phyloP scores from a whole-genome alignment of 2,797 vertebrate species.

The Varecia variegata region DNA sequence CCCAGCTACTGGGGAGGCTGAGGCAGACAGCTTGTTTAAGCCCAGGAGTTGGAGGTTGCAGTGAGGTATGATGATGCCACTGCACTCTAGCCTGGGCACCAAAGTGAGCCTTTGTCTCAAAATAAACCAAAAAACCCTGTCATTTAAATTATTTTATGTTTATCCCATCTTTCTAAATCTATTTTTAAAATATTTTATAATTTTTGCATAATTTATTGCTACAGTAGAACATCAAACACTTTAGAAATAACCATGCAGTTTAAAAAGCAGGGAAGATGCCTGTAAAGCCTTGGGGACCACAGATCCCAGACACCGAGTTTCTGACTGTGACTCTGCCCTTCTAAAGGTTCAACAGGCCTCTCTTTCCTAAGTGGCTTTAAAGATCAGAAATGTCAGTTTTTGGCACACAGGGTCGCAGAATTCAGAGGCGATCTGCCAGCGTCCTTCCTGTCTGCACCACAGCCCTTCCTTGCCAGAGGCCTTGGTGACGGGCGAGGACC shows the following conservation, averaged over 20 bases:
- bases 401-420: not conserved
- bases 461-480: no score
- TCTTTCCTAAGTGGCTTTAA: not conserved
- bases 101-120: no score
- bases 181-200: not conserved
- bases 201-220: not conserved
- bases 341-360: not conserved
- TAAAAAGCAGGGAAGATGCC: not conserved
- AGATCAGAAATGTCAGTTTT: not conserved
- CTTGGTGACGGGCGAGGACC: not conserved
- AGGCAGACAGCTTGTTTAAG: no score
- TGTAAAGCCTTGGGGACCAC: not conserved
- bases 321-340: not conserved
- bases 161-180: not conserved
- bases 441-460: no score
- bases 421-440: not conserved
- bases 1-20: no score
- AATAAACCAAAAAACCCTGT: not conserved
- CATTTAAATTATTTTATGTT: not conserved
- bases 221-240: not conserved
- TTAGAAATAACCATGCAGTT: not conserved
- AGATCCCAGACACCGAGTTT: not conserved
- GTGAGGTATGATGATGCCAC: no score
- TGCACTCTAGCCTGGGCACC: no score
- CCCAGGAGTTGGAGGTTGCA: no score